Percentiles rank a stretch among this genome's conserved stretches.
phyloP scores from a whole-genome alignment of 2,888 invertebrate species.

The Noctua fimbriata region DNA sequence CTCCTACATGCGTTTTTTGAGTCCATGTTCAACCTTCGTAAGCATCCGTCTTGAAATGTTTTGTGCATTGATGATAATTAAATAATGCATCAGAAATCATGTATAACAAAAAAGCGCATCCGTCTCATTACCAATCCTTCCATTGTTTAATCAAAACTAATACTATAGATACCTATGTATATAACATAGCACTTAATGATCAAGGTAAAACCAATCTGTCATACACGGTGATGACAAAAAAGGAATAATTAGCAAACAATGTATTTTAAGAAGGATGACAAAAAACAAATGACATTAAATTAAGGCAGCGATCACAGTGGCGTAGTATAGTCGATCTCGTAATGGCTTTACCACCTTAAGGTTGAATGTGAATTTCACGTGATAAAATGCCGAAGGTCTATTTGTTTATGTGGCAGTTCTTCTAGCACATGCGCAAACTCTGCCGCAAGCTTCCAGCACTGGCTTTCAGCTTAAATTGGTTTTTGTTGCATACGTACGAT shows the following conservation, averaged over 20 bases:
- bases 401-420: background rate
- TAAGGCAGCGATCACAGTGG: conserved; percentile 4
- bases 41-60: background rate
- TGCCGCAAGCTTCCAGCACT: too few species aligned
- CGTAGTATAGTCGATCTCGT: background rate
- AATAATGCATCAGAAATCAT: background rate
- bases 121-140: conserved; percentile 38
- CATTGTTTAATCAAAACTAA: conserved; percentile 41
- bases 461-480: too few species aligned
- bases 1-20: background rate
- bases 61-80: conserved; percentile 5
- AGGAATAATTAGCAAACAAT: conserved; percentile 66
- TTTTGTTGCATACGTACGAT: too few species aligned
- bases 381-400: background rate
- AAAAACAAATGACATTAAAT: conserved; percentile 52
- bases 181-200: conserved; percentile 50
- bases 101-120: conserved; percentile 48
- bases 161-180: background rate
- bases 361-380: background rate
- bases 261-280: conserved; percentile 13
- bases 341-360: background rate
- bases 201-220: conserved; percentile 57
- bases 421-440: background rate
- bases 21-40: background rate
- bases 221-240: conserved; percentile 50